phyloP scores from a whole-genome alignment of 2,888 invertebrate genomes.

The Lomographa bimaculata region DNA sequence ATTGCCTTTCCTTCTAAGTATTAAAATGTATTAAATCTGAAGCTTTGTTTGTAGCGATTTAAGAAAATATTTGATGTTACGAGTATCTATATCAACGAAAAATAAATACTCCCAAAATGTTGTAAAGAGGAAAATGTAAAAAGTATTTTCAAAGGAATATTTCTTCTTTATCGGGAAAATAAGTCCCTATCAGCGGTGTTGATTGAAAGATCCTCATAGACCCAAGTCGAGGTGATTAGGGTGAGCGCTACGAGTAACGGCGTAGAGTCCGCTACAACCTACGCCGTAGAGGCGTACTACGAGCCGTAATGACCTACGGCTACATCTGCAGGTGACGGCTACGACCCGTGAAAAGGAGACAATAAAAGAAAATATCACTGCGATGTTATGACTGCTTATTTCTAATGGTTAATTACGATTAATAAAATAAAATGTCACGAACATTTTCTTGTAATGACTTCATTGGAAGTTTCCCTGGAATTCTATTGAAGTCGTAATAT shows the following conservation, averaged over 20 bases:
- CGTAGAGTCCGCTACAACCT: conserved; percentile 36
- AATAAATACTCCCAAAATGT: no score
- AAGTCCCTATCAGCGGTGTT: conserved; percentile 41
- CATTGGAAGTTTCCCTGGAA: no score
- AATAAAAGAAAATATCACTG: conserved; percentile 48
- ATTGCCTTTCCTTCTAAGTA: conserved; percentile 1
- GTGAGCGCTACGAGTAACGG: conserved; percentile 20
- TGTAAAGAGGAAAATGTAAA: not conserved
- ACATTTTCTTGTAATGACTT: not conserved
- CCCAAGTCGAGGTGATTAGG: conserved; percentile 42
- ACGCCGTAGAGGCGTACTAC: conserved; percentile 37
- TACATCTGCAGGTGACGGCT: conserved; percentile 66
- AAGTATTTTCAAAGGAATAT: conserved; percentile 1
- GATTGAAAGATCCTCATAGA: conserved; percentile 44
- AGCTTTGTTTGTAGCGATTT: no score
- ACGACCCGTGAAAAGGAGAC: conserved; percentile 54
- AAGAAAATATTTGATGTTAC: no score
- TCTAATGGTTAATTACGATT: conserved; percentile 14
- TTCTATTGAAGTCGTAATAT: no score
- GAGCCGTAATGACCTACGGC: conserved; percentile 58
- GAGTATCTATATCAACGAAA: no score
- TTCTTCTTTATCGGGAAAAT: conserved; percentile 18
- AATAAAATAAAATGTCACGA: conserved; percentile 8
- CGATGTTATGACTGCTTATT: conserved; percentile 44
- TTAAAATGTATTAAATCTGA: no score